phyloP scores from a whole-genome alignment of 2,888 invertebrate species.

The Cyclophora punctaria region DNA sequence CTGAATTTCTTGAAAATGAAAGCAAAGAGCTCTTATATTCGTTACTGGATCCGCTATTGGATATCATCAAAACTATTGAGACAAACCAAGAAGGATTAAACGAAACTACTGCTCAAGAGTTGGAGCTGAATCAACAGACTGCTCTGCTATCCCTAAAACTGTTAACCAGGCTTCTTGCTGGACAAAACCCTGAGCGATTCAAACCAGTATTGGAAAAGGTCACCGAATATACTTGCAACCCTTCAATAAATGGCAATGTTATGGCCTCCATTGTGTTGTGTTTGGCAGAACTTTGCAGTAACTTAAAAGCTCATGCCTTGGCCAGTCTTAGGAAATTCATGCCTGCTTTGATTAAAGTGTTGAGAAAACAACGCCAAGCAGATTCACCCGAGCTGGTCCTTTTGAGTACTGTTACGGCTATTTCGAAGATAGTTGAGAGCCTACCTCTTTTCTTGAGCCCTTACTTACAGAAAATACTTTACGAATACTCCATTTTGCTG shows the following conservation, averaged over 20 bases:
- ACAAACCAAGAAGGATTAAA: conserved; percentile 39
- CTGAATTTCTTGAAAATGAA: conserved; percentile 75
- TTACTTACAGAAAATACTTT: conserved; percentile 83
- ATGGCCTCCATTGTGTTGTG: conserved; percentile 84
- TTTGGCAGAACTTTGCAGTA: conserved; percentile 85
- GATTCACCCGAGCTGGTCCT: conserved; percentile 77
- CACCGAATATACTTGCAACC: conserved; percentile 75
- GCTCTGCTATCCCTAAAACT: conserved; percentile 88
- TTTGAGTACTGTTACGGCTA: conserved; percentile 84
- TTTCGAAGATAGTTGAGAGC: conserved; percentile 88
- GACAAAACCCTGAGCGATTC: conserved; percentile 80
- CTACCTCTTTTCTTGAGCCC: conserved; percentile 89
- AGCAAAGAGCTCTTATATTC: conserved; percentile 68
- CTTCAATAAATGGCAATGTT: conserved; percentile 74
- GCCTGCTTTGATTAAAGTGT: conserved; percentile 80
- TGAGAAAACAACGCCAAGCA: conserved; percentile 76
- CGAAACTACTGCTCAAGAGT: conserved; percentile 69
- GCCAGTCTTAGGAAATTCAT: conserved; percentile 85
- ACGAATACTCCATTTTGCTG: conserved; percentile 76
- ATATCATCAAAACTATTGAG: conserved; percentile 74
- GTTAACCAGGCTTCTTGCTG: conserved; percentile 82
- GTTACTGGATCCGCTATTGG: conserved; percentile 76
- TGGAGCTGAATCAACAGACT: conserved; percentile 85
- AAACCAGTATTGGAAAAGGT: conserved; percentile 80
- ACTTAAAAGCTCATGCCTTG: conserved; percentile 84